phyloP scores from a whole-genome alignment of 2,888 invertebrate genomes.

The Tetragonisca angustula region DNA sequence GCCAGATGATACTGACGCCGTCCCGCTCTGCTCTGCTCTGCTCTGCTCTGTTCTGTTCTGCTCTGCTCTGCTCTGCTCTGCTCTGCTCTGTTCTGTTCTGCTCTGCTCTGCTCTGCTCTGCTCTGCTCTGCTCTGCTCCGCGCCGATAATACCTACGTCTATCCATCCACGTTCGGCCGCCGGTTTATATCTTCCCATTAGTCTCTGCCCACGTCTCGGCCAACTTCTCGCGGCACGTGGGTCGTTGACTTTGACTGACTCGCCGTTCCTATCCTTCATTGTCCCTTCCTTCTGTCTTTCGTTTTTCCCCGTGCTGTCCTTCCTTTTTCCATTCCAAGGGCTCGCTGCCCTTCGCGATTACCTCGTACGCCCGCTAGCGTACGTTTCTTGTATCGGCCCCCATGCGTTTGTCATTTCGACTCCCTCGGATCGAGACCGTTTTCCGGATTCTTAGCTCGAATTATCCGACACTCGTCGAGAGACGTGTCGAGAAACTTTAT shows the following conservation, averaged over 20 bases:
- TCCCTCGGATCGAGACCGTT: not conserved
- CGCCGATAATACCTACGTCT: slow-evolving; percentile 72
- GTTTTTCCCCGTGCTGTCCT: not conserved
- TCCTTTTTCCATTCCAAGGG: slow-evolving; percentile 4
- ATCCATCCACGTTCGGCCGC: slow-evolving; percentile 72
- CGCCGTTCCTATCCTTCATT: slow-evolving; percentile 62
- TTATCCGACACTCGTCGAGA: too few species aligned
- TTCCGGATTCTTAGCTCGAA: too few species aligned
- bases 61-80: too few species aligned
- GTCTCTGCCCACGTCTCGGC: slow-evolving; percentile 72
- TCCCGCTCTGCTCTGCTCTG: too few species aligned
- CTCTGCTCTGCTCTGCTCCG: too few species aligned
- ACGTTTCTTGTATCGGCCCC: not conserved
- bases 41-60: too few species aligned
- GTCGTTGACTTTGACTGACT: slow-evolving; percentile 77
- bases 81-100: too few species aligned
- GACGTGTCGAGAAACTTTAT: too few species aligned
- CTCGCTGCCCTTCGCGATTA: slow-evolving; percentile 26
- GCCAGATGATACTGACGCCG: slow-evolving; percentile 70
- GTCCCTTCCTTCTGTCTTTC: slow-evolving; percentile 41
- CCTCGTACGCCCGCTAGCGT: slow-evolving; percentile 1
- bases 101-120: too few species aligned
- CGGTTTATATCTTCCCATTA: slow-evolving; percentile 75
- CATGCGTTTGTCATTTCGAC: not conserved
- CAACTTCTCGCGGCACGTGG: slow-evolving; percentile 68